phyloP scores from a whole-genome alignment of 2,113 vertebrate genomes.

The Mionectes macconnelli region DNA sequence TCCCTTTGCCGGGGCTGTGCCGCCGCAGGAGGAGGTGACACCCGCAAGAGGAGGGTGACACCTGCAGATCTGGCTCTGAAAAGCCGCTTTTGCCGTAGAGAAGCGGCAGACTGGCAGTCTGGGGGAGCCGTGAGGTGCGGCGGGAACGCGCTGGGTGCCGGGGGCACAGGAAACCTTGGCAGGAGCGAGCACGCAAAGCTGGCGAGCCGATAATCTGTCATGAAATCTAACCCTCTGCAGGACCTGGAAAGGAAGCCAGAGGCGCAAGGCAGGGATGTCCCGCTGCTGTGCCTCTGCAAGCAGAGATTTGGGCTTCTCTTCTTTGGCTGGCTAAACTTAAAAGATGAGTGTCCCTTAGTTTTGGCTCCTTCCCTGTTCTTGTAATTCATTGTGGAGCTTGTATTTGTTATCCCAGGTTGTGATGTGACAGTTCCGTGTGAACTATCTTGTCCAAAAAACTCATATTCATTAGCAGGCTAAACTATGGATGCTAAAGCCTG shows the following conservation, averaged over 20 bases:
- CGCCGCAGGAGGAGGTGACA: not conserved
- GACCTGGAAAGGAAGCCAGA: not conserved
- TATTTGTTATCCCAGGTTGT: not conserved
- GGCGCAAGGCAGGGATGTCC: not conserved
- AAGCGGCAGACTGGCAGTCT: not conserved
- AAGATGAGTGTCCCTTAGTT: not conserved
- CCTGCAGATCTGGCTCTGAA: conserved; percentile 16
- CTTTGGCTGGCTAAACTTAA: not conserved
- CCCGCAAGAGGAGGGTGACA: conserved; percentile 34
- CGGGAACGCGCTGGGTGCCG: not conserved
- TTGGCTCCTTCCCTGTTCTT: not conserved
- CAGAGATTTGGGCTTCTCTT: not conserved
- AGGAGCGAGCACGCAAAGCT: not conserved
- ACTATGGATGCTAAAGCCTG: not conserved
- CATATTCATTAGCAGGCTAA: not conserved
- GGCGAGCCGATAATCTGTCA: not conserved
- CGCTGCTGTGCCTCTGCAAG: not conserved
- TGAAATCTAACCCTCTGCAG: not conserved
- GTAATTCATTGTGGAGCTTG: not conserved
- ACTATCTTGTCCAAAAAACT: not conserved
- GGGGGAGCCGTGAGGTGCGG: not conserved
- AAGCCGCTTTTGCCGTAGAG: not conserved
- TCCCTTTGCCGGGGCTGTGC: not conserved
- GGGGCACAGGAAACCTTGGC: not conserved
- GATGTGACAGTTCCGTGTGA: not conserved